These are phyloP conservation scores for Chironomus riparius DNA, from an alignment of 2,888 invertebrate species.

Conservation along the genomic window DNA sequence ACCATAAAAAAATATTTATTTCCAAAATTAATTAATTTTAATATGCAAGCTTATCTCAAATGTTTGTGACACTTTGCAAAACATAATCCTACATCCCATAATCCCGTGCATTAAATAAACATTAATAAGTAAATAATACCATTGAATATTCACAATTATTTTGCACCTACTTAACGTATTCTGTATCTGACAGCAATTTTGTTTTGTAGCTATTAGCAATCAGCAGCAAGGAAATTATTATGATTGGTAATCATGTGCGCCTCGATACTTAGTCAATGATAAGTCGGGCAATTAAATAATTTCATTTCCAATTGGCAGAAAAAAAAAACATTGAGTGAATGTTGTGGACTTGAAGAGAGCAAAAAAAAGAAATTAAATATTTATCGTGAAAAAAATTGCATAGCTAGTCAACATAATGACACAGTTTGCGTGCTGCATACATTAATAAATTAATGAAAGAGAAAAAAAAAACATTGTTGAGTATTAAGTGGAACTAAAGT, in stretches of 20 bases:
- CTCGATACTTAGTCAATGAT: neutral
- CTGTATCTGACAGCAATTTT: neutral
- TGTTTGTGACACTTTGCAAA: too few relatives aligned
- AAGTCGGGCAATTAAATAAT: neutral
- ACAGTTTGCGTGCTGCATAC: neutral
- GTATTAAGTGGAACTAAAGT: neutral
- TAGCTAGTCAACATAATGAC: neutral
- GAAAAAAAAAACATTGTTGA: neutral
- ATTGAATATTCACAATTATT: neutral
- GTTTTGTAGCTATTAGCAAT: neutral
- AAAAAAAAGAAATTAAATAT: neutral
- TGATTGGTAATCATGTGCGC: too few relatives aligned
- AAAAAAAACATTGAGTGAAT: neutral
- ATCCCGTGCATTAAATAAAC: too few relatives aligned
- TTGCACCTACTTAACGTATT: neutral
- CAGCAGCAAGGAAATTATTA: too few relatives aligned
- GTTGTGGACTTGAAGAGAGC: neutral
- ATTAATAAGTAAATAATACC: too few relatives aligned
- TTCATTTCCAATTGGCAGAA: too few relatives aligned
- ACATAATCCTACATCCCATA: too few relatives aligned
- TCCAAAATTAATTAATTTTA: too few relatives aligned
- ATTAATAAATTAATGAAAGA: neutral
- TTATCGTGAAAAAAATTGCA: neutral
- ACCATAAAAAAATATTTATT: too few relatives aligned
- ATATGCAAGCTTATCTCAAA: too few relatives aligned